A percentile compares a stretch with the other conserved stretches of the same genome.
These are phyloP conservation scores for Pentamera pediparva DNA, from an alignment of 53 echinoderm and acorn worm genomes.

Conservation along the genomic window DNA sequence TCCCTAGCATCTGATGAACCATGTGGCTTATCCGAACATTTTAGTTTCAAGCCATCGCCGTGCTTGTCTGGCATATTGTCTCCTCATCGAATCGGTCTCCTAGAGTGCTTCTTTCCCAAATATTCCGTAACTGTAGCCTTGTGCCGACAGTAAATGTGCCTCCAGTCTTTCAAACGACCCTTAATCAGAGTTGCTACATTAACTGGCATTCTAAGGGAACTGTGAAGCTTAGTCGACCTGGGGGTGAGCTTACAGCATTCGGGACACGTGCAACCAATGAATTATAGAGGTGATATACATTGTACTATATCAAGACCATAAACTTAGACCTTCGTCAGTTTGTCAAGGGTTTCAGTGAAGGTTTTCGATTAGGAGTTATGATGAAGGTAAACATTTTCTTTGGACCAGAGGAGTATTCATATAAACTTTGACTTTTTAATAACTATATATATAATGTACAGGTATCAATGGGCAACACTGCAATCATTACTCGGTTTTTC, in stretches of 20 bases:
- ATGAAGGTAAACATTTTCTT: slow-evolving; percentile 28
- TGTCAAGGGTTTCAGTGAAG: background rate
- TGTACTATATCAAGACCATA: slow-evolving; percentile 22
- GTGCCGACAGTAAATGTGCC: background rate
- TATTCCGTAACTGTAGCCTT: too few relatives aligned
- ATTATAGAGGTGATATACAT: slow-evolving; percentile 19
- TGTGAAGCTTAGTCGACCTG: background rate
- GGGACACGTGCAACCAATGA: slow-evolving; percentile 33
- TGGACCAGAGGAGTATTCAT: slow-evolving; percentile 1
- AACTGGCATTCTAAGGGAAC: background rate
- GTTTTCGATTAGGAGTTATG: background rate
- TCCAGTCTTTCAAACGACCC: slow-evolving; percentile 20
- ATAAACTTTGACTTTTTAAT: background rate
- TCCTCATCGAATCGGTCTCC: too few relatives aligned
- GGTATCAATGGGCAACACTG: slow-evolving; percentile 29
- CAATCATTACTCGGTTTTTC: background rate
- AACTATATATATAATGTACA: slow-evolving; percentile 26
- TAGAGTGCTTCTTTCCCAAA: too few relatives aligned
- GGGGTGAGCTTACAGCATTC: slow-evolving; percentile 26
- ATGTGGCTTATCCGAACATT: too few relatives aligned
- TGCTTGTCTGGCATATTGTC: too few relatives aligned
- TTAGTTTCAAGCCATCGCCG: too few relatives aligned
- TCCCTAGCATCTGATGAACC: too few relatives aligned
- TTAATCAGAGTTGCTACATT: background rate
- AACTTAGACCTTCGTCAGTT: too few relatives aligned